Evolutionary conservation across 2,797 vertebrate species (phyloP), one percentile per base, ranked within the genome.

Genomic region (Tapirus indicus): DNA sequence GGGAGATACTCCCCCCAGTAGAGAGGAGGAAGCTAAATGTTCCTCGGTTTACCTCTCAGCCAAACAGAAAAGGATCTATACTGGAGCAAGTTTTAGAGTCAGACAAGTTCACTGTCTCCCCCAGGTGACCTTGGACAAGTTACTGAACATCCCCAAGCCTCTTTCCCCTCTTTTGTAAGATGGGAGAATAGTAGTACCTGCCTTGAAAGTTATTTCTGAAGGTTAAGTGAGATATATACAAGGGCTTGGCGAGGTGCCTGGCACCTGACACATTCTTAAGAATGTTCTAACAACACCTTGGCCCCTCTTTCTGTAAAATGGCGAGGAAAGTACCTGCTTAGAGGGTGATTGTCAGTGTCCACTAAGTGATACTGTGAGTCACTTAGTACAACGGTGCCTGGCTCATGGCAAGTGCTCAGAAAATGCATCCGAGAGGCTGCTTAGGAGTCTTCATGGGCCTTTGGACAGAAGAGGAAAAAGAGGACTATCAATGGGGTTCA

Each of bases 361-460:
- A 38, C 0, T 54, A 56, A 25, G 27, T 66, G n/a, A 21, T 52
- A 12, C 10, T 66, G 77, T 21, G 18, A 56, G 14, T 79, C 71
- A 18, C 49, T 5, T 1, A 9, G 72, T 23, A 4, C 6, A 0
- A 0, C 20, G 17, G 27, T 25, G 16, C 25, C 23, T 21, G 29
- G 75, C 41, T 83, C 2, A 1, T 18, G 27, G 25, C 6, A 6
- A 16, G 32, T 8, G 35, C 77, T 94, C 27, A 6, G 64, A 64
- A 86, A 74, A 47, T 35, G 17, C 6, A 7, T 49, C 41, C 7
- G 21, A 93, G 89, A 68, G 80, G 47, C 35, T 62, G 20, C 69
- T 71, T n/a, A 35, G 84, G 56, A 35, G 20, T 52, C 29, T 52
- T 38, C 18, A 13, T 54, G 88, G 38, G 16, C 27, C 68, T 89